Evolutionary conservation across 2,888 invertebrate species (phyloP), one percentile per base, ranked within the genome.

Genomic region (Eristalis tenax): DNA sequence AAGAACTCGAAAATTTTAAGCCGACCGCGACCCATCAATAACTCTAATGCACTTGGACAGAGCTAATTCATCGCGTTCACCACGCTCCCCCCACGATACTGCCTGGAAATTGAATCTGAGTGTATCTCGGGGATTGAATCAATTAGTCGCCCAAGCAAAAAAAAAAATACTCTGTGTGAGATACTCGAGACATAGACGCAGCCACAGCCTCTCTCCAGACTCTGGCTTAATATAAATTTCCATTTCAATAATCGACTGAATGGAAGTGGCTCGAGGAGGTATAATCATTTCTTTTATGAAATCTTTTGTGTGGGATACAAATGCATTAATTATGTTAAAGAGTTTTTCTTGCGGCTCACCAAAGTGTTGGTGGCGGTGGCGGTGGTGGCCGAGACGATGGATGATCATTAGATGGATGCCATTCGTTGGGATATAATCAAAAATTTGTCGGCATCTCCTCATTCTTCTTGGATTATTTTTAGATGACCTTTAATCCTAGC

Each of bases 311-410:
- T 83, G 86, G 86, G 86, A 75, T 86, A 86, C 78, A 86, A 83
- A 86, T 86, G 86, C 86, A 83, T 86, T 86, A 86, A 86, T 86
- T 86, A 86, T 86, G 83, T 74, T 78, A 86, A 86, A 78, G 83
- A 86, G 83, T 11, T 38, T 77, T 65, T 75, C 61, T 56, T 86
- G 71, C 63, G 70, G 71, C 64, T 79, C 50, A 64, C 73, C 59
- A 69, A 74, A 77, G 77, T 81, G 82, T 65, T 75, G 66, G 70
- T 35, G 35, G 13, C 32, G 4, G 15, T 11, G 6, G 26, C 15
- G 35, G 18, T 35, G 38, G 38, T 18, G 65, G 35, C 40, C 15
- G 40, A 38, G 35, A 11, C 40, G 38, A 50, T 50, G 50, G 50
- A 50, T 23, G 40, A 35, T 40, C 73, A 78, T 78, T 74, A 78